phyloP scores from a whole-genome alignment of 2,888 invertebrate genomes.

The Melipona beecheii region DNA sequence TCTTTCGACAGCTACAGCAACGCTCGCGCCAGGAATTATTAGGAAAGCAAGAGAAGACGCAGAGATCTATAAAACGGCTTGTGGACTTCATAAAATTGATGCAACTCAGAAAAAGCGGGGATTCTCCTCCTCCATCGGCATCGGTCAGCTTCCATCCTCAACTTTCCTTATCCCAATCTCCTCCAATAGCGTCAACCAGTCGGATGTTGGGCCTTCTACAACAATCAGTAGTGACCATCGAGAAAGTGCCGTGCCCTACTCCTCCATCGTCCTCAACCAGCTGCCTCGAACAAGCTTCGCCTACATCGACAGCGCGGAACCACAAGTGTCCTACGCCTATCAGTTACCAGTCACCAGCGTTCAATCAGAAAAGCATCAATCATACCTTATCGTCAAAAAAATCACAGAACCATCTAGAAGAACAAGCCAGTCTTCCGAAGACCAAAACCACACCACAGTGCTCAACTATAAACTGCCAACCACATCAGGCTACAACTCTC shows the following conservation, averaged over 20 bases:
- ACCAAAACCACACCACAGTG: slow-evolving; percentile 59
- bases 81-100: slow-evolving; percentile 82
- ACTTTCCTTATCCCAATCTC: slow-evolving; percentile 82
- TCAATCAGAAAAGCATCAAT: slow-evolving; percentile 73
- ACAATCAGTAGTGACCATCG: slow-evolving; percentile 62
- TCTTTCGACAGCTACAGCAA: slow-evolving; percentile 77
- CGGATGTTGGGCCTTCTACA: slow-evolving; percentile 57
- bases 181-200: slow-evolving; percentile 69
- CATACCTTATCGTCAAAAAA: slow-evolving; percentile 79
- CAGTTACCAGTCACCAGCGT: slow-evolving; percentile 65
- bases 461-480: slow-evolving; percentile 70
- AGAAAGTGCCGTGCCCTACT: slow-evolving; percentile 60
- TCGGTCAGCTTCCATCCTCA: slow-evolving; percentile 79
- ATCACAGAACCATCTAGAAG: slow-evolving; percentile 70
- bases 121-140: slow-evolving; percentile 72
- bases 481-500: slow-evolving; percentile 64
- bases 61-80: slow-evolving; percentile 82
- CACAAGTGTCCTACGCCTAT: slow-evolving; percentile 72
- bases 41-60: slow-evolving; percentile 82
- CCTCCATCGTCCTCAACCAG: slow-evolving; percentile 73
- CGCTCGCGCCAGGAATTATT: slow-evolving; percentile 80
- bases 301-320: slow-evolving; percentile 69
- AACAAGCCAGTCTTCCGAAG: slow-evolving; percentile 58
- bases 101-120: slow-evolving; percentile 74
- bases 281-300: slow-evolving; percentile 72